Conservation (phyloP, 2,797 vertebrate genomes). For the Cyclopterus lumpus region DNA sequence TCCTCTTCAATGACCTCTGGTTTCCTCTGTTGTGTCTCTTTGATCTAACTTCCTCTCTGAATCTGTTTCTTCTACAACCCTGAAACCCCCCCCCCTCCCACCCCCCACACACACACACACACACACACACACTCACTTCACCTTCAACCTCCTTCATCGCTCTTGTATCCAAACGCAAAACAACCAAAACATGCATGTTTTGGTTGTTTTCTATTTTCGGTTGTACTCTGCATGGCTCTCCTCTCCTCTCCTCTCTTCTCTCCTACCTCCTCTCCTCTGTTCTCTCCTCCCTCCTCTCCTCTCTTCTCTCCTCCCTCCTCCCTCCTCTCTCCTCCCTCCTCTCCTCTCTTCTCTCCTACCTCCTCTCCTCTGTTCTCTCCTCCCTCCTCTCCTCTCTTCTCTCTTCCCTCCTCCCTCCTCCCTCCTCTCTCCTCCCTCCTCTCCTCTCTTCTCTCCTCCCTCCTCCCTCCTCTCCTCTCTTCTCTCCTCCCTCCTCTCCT, state of each 20-base stretch:
- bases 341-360: background rate
- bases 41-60: background rate
- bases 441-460: no score
- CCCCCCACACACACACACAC: no score
- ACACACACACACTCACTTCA: no score
- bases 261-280: fast-evolving
- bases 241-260: background rate
- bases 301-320: conserved; percentile 55
- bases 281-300: conserved; percentile 67
- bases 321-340: background rate
- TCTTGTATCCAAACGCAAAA: background rate
- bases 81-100: background rate
- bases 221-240: conserved; percentile 28
- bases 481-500: no score
- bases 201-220: conserved; percentile 2
- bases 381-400: conserved; percentile 92
- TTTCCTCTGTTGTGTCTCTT: conserved; percentile 6
- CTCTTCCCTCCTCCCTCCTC: no score
- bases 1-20: background rate
- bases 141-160: background rate
- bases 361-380: no score
- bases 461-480: no score
- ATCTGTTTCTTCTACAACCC: background rate
- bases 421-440: no score
- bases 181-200: conserved; percentile 9